A percentile compares a stretch with the other conserved stretches of the same genome.
phyloP scores from a whole-genome alignment of 2,113 vertebrate genomes.

The Mirza zaza region DNA sequence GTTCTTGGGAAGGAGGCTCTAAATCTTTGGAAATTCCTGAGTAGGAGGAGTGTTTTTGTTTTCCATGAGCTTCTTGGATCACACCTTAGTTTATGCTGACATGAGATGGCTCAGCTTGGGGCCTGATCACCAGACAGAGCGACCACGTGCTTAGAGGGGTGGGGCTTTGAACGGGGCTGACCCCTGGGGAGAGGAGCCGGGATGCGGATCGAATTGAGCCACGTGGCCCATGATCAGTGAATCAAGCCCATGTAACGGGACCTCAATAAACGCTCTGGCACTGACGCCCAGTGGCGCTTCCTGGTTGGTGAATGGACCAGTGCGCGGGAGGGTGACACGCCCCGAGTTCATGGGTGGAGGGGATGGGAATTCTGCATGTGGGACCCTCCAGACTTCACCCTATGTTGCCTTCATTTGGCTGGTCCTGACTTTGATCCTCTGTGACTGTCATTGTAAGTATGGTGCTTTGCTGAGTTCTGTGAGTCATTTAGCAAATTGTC shows the following conservation, averaged over 20 bases:
- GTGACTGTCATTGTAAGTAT: not conserved
- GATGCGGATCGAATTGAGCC: not conserved
- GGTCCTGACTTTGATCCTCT: not conserved
- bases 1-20: not conserved
- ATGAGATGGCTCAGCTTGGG: not conserved
- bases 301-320: no score
- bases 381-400: not conserved
- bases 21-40: not conserved
- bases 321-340: not conserved
- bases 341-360: not conserved
- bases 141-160: not conserved
- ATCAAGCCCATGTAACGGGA: not conserved
- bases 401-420: not conserved
- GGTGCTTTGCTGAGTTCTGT: not conserved
- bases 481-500: not conserved
- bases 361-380: not conserved
- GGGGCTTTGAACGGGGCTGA: not conserved
- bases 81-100: not conserved
- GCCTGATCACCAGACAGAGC: not conserved
- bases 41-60: not conserved
- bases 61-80: not conserved
- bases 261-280: not conserved
- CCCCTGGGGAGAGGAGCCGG: not conserved
- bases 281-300: not conserved
- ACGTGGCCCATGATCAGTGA: not conserved